Conservation (phyloP, 2,888 invertebrate species). For the Drosophila merina region DNA sequence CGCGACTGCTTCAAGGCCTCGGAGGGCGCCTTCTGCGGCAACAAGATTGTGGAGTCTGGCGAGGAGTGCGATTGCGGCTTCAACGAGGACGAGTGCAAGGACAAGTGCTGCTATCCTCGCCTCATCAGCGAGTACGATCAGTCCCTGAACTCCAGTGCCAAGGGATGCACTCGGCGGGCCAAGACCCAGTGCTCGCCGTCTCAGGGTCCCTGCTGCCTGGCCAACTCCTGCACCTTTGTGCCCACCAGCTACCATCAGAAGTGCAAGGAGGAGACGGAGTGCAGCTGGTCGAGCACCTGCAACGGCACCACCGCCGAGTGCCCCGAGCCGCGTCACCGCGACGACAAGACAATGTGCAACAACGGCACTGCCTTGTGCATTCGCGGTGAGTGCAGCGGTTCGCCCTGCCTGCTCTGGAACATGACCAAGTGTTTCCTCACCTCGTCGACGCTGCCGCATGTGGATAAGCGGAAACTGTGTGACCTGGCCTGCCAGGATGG, state of each 20-base stretch:
- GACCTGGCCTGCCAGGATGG: slow-evolving; percentile 98
- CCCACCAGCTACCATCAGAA: slow-evolving; percentile 87
- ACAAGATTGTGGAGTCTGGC: slow-evolving; percentile 98
- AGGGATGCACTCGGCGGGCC: slow-evolving; percentile 91
- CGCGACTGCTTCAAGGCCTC: slow-evolving; percentile 96
- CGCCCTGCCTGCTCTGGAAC: slow-evolving; percentile 97
- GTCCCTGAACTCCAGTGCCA: slow-evolving; percentile 88
- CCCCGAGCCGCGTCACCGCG: slow-evolving; percentile 91
- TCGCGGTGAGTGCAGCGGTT: slow-evolving; percentile 96
- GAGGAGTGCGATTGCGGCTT: slow-evolving; percentile 99
- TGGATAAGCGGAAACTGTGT: slow-evolving; percentile 94
- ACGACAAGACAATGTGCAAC: slow-evolving; percentile 97
- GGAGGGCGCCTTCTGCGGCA: slow-evolving; percentile 98
- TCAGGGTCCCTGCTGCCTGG: slow-evolving; percentile 97
- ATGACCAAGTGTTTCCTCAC: slow-evolving; percentile 98
- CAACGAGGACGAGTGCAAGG: slow-evolving; percentile 94
- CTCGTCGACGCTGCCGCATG: slow-evolving; percentile 89
- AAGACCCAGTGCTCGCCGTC: slow-evolving; percentile 94
- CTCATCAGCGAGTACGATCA: slow-evolving; percentile 89
- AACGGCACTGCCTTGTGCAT: slow-evolving; percentile 95
- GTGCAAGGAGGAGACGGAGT: slow-evolving; percentile 94
- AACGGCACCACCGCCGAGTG: slow-evolving; percentile 94
- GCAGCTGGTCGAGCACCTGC: slow-evolving; percentile 94
- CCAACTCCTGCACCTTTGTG: slow-evolving; percentile 91
- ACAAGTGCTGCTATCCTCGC: slow-evolving; percentile 97